phyloP scores from a whole-genome alignment of 2,888 invertebrate genomes.

The Cinara cedri region DNA sequence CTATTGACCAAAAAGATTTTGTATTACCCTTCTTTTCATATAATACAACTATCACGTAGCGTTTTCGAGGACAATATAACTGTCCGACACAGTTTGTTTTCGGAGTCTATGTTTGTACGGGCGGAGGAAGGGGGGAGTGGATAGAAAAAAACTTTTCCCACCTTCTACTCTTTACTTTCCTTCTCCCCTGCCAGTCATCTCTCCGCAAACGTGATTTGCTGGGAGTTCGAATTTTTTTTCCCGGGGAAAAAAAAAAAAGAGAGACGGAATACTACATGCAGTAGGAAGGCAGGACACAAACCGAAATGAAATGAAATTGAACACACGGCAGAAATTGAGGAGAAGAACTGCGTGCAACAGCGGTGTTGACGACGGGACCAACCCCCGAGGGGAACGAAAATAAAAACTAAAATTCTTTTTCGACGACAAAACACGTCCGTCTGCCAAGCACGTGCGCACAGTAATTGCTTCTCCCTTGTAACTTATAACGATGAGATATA shows the following conservation, averaged over 20 bases:
- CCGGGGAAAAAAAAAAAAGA: neutral
- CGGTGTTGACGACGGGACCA: slow-evolving; percentile 5
- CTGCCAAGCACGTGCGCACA: slow-evolving; percentile 47
- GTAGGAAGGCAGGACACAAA: neutral
- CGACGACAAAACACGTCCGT: slow-evolving; percentile 55
- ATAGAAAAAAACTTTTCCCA: slow-evolving; percentile 26
- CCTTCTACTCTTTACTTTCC: neutral
- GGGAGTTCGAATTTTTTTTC: slow-evolving; percentile 31
- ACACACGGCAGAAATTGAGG: slow-evolving; percentile 52
- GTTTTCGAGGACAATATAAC: slow-evolving; percentile 50
- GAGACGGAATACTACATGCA: neutral
- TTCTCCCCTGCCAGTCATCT: too few relatives aligned
- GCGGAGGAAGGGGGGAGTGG: neutral
- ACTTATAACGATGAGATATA: slow-evolving; percentile 45
- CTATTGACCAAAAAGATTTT: slow-evolving; percentile 46
- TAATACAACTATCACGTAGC: slow-evolving; percentile 21
- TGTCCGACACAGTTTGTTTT: slow-evolving; percentile 49
- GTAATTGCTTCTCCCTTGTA: slow-evolving; percentile 56
- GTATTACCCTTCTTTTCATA: slow-evolving; percentile 27
- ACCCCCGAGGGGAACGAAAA: slow-evolving; percentile 30
- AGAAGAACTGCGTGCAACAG: slow-evolving; percentile 16
- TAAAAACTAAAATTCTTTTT: slow-evolving; percentile 55
- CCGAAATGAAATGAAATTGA: slow-evolving; percentile 54
- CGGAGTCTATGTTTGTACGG: slow-evolving; percentile 19
- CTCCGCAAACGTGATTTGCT: slow-evolving; percentile 40